Conservation (phyloP, 2,888 invertebrate species). For the Hirudinaria manillensis region DNA sequence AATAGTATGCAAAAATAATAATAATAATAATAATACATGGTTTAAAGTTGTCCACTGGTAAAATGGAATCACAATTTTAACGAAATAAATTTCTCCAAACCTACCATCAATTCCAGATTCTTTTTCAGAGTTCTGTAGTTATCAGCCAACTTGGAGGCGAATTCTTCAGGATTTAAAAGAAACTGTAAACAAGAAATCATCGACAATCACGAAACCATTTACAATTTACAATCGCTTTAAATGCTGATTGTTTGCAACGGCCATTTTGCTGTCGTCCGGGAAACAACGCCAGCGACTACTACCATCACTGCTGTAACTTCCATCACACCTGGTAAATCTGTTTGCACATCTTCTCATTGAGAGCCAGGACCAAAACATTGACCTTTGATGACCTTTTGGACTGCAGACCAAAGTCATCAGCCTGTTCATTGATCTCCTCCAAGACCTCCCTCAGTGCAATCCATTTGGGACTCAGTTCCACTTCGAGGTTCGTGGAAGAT, state of each 20-base stretch:
- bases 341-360: slow-evolving; percentile 73
- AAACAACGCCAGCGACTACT: not conserved
- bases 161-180: not conserved
- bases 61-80: too few relatives aligned
- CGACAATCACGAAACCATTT: not conserved
- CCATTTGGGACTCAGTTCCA: slow-evolving; percentile 72
- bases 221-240: not conserved
- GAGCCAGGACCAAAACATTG: slow-evolving; percentile 75
- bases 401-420: slow-evolving; percentile 59
- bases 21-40: too few relatives aligned
- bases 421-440: slow-evolving; percentile 72
- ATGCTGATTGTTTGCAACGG: not conserved
- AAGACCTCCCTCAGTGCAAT: slow-evolving; percentile 73
- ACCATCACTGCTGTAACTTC: not conserved
- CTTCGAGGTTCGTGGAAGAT: not conserved
- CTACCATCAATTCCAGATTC: not conserved
- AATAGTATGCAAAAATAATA: too few relatives aligned
- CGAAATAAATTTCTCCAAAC: too few relatives aligned
- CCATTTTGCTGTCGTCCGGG: not conserved
- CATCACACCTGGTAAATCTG: slow-evolving; percentile 60
- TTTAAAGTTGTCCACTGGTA: not conserved
- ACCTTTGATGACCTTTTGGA: slow-evolving; percentile 36
- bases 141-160: not conserved
- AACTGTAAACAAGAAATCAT: not conserved
- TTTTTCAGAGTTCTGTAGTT: not conserved